Percentiles rank a stretch among this genome's conserved stretches.
phyloP scores from a whole-genome alignment of 2,113 vertebrate species.

The Etheostoma cragini region DNA sequence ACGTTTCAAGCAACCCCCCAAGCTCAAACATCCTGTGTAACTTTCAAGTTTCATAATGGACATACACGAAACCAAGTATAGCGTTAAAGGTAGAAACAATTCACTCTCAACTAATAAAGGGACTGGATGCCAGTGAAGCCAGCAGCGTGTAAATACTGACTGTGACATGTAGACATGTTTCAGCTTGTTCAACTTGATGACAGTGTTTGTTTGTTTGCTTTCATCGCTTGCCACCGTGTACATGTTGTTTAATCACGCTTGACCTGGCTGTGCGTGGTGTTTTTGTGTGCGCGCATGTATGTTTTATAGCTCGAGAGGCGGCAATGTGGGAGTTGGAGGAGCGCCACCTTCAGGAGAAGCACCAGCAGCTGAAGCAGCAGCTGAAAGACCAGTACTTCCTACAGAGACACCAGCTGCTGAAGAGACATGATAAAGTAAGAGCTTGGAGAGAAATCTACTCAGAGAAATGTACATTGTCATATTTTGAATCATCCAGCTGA shows the following conservation, averaged over 20 bases:
- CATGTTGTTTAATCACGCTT: constrained; percentile 15
- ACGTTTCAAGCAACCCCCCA: neutral
- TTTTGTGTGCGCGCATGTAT: constrained; percentile 12
- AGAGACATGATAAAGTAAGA: constrained; percentile 96
- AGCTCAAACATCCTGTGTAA: constrained; percentile 2
- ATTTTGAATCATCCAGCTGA: neutral
- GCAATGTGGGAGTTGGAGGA: constrained; percentile 99
- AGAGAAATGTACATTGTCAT: neutral
- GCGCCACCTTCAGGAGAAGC: constrained; percentile 97
- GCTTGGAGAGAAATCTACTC: neutral
- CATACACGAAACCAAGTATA: constrained; percentile 25
- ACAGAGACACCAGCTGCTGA: constrained; percentile 97
- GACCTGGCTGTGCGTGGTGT: neutral
- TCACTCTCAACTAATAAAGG: neutral
- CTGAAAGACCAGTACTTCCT: constrained; percentile 99
- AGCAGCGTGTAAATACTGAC: neutral
- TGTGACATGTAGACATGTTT: constrained; percentile 17
- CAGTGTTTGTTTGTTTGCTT: constrained; percentile 26
- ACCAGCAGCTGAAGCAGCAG: constrained; percentile 97
- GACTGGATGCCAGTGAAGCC: neutral
- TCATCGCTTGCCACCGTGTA: neutral
- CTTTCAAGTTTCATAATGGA: neutral
- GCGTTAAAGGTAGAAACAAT: neutral
- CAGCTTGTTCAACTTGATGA: constrained; percentile 4
- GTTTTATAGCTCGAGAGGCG: constrained; percentile 91